These are phyloP conservation scores for Zaprionus capensis DNA, from an alignment of 1,140 invertebrate genomes.

Conservation along the genomic window DNA sequence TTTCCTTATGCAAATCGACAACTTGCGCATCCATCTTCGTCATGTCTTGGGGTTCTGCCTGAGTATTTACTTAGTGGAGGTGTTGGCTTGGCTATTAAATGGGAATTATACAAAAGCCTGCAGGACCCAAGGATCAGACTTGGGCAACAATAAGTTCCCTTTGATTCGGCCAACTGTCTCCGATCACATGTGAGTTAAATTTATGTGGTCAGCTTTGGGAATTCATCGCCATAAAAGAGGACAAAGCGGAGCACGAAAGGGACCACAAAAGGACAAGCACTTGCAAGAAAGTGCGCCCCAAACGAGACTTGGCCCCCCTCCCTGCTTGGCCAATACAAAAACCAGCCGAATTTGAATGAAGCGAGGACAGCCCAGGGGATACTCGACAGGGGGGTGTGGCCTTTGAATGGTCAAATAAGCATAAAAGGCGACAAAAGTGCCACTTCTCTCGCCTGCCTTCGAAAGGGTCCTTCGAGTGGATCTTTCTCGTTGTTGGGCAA, in stretches of 20 bases:
- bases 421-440: conserved; percentile 81
- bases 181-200: conserved; percentile 62
- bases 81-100: conserved; percentile 73
- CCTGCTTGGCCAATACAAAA: conserved; percentile 54
- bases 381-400: conserved; percentile 15
- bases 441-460: conserved; percentile 53
- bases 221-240: conserved; percentile 39
- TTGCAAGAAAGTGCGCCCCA: conserved; percentile 39
- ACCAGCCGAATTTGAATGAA: conserved; percentile 57
- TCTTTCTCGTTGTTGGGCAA: conserved; percentile 6
- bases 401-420: conserved; percentile 67
- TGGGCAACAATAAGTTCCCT: conserved; percentile 63
- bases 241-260: conserved; percentile 26
- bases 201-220: conserved; percentile 43
- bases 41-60: conserved; percentile 48
- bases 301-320: conserved; percentile 21
- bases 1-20: conserved; percentile 68
- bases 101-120: conserved; percentile 62
- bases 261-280: conserved; percentile 60
- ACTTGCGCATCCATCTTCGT: conserved; percentile 78
- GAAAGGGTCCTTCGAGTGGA: conserved; percentile 33
- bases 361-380: background rate
- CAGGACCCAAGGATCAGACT: conserved; percentile 28
- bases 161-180: conserved; percentile 59
- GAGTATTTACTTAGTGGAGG: conserved; percentile 55